Evolutionary conservation across 2,888 invertebrate genomes (phyloP), one percentile per base, ranked within the genome.

Genomic region (Lochmaea crataegi): DNA sequence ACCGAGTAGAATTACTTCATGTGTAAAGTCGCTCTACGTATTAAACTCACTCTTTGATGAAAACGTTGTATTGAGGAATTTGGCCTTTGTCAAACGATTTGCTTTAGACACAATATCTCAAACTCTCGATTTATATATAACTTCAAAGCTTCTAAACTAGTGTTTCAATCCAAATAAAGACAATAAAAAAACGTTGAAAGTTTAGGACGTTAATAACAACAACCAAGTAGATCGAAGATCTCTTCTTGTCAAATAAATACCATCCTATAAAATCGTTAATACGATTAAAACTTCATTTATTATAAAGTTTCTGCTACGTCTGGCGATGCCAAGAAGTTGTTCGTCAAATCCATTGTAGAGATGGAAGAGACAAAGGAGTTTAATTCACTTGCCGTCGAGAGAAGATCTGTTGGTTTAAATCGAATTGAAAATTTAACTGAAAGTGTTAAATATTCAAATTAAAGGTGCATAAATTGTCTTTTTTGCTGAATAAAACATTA

Each of bases 61-160:
- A 51, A 51, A 51, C n/a, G 51, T 51, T 14, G 51, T 51, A 51
- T 51, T 51, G 51, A 51, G n/a, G 2, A n/a, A 51, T 51, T 51
- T 7, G 51, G 51, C 51, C 51, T n/a, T 14, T n/a, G 51, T 51
- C n/a, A 7, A 14, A 4, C 51, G n/a, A 7, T 51, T 51, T 51
- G 32, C 32, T 38, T 38, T 7, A 9, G 32, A 38, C 7, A 38
- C 32, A 38, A 38, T 38, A 7, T 38, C 32, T 38, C 32, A 38
- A 38, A 38, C 32, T 9, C 32, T 7, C 32, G 32, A 38, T 38
- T 38, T 38, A 38, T 38, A 38, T 38, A 38, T 38, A 38, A 7
- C 7, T 38, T 38, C 32, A 38, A 38, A 38, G 32, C 32, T 7
- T 38, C 32, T 38, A 38, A 38, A 38, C 32, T 9, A 38, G 32